A percentile compares a stretch with the other conserved stretches of the same genome.
These are phyloP conservation scores for Tetragonula clypearis DNA, from an alignment of 1,140 invertebrate species.

Conservation along the genomic window DNA sequence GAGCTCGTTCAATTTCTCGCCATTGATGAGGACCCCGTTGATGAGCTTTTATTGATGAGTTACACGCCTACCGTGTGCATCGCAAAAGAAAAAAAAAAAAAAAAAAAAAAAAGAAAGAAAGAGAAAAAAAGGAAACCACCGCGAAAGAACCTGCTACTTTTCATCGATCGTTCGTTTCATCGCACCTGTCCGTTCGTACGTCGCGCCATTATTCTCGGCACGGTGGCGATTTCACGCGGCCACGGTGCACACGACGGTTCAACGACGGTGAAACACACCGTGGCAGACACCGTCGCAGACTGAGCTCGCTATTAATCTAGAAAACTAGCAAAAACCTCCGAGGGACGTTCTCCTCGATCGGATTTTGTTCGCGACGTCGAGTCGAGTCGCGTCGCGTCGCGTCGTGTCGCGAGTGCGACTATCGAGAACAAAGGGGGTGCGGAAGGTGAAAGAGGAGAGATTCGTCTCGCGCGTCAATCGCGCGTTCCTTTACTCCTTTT, in stretches of 20 bases:
- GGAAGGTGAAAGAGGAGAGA: neutral
- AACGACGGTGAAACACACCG: neutral
- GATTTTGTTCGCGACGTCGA: neutral
- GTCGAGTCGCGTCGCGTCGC: too few species aligned
- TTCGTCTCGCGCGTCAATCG: slow-evolving; percentile 26
- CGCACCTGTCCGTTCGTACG: neutral
- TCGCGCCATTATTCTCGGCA: neutral
- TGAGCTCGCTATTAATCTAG: slow-evolving; percentile 3
- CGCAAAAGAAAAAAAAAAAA: too few species aligned
- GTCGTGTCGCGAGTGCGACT: too few species aligned
- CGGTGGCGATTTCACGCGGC: neutral
- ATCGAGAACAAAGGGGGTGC: too few species aligned
- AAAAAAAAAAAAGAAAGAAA: too few species aligned
- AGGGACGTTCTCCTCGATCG: neutral
- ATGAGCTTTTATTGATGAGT: slow-evolving; percentile 16
- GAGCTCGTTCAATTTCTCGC: slow-evolving; percentile 2
- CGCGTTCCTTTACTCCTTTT: too few species aligned
- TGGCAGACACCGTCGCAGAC: slow-evolving; percentile 3
- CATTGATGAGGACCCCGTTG: slow-evolving; percentile 5
- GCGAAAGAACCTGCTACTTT: neutral
- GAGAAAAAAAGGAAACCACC: neutral
- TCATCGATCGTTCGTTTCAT: slow-evolving; percentile 10
- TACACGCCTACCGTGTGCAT: neutral
- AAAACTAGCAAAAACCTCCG: neutral
- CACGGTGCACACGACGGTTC: neutral